Conservation (phyloP, 2,888 invertebrate species). For the Sinopyrophorus schimmeli region DNA sequence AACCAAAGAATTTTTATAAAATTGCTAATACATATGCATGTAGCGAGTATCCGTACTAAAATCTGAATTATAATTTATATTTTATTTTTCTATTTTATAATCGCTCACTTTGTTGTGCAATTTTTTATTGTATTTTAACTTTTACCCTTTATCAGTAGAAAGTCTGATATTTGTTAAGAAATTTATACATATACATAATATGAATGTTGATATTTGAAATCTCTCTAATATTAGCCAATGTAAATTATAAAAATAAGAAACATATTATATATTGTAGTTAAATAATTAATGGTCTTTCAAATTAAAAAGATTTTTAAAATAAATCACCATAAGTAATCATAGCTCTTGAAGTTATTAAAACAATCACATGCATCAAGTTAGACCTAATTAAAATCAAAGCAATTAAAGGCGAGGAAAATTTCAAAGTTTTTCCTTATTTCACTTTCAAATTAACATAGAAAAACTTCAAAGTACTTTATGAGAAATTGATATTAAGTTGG, state of each 20-base stretch:
- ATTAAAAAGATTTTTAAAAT: too few relatives aligned
- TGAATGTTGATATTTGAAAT: conserved; percentile 11
- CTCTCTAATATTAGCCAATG: conserved; percentile 10
- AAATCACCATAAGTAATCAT: too few relatives aligned
- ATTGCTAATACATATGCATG: conserved; percentile 14
- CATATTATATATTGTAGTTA: too few relatives aligned
- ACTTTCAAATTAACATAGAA: too few relatives aligned
- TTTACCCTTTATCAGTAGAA: conserved; percentile 6
- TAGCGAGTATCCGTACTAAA: conserved; percentile 31
- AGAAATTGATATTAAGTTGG: too few relatives aligned
- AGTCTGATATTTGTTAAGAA: conserved; percentile 7
- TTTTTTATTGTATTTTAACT: conserved; percentile 6
- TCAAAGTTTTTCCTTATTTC: too few relatives aligned
- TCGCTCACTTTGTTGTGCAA: conserved; percentile 13
- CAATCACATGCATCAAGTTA: too few relatives aligned
- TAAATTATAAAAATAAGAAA: conserved; percentile 6
- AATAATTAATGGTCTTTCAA: too few relatives aligned
- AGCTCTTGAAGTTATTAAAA: too few relatives aligned
- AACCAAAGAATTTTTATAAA: conserved; percentile 35
- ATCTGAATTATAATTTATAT: conserved; percentile 2
- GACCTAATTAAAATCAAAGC: too few relatives aligned
- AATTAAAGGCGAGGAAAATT: too few relatives aligned
- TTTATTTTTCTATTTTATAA: conserved; percentile 7
- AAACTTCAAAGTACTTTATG: too few relatives aligned
- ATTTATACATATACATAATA: not conserved